Conservation (phyloP, 1,140 invertebrate species). For the Philopotamus ludificatus region DNA sequence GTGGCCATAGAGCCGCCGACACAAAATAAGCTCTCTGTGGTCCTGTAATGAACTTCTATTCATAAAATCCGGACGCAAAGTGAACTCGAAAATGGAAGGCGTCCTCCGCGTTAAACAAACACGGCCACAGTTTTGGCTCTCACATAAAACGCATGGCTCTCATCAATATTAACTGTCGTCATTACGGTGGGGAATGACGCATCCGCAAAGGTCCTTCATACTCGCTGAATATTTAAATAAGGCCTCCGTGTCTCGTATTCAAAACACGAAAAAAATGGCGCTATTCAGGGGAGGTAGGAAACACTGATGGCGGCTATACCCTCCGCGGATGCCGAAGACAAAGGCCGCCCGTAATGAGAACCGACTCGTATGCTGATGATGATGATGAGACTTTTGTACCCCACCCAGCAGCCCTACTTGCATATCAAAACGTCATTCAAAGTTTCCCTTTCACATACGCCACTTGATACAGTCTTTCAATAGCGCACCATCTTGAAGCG, state of each 20-base stretch:
- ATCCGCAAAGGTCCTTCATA: not conserved
- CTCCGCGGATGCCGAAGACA: not conserved
- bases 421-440: slow-evolving; percentile 2
- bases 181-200: slow-evolving; percentile 21
- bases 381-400: slow-evolving; percentile 4
- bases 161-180: slow-evolving; percentile 28
- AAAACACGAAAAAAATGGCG: not conserved
- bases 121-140: not conserved
- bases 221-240: slow-evolving; percentile 15
- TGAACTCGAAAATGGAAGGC: not conserved
- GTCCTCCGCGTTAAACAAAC: slow-evolving; percentile 17
- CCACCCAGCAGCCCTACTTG: not conserved
- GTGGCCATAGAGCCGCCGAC: not conserved
- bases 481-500: not conserved
- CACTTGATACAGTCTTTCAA: not conserved
- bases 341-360: slow-evolving; percentile 4
- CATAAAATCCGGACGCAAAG: not conserved
- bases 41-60: slow-evolving; percentile 17
- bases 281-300: not conserved
- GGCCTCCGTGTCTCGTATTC: not conserved
- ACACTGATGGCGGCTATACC: not conserved
- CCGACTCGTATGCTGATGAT: not conserved
- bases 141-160: not conserved
- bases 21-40: slow-evolving; percentile 9
- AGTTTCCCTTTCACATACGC: not conserved